phyloP scores from a whole-genome alignment of 2,113 vertebrate species.

The Aspidoscelis tigris region DNA sequence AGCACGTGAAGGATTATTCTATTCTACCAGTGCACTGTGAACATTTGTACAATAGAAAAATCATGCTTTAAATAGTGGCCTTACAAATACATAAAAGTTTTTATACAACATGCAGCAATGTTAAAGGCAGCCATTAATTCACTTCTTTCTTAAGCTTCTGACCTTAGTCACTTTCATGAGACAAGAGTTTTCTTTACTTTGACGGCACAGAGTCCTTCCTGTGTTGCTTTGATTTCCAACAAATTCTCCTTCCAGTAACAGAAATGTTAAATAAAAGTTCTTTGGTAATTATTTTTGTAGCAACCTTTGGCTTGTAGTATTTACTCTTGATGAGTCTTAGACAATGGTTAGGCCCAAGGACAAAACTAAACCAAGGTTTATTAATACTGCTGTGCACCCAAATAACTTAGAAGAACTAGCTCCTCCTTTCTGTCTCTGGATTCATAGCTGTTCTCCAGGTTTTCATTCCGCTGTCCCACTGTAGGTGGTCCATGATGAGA shows the following conservation, averaged over 20 bases:
- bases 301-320: slow-evolving; percentile 66
- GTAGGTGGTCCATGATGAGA: neutral
- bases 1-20: slow-evolving; percentile 76
- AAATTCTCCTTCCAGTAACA: slow-evolving; percentile 71
- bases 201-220: neutral
- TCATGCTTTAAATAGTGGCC: slow-evolving; percentile 70
- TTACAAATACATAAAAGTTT: slow-evolving; percentile 58
- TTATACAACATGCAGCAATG: slow-evolving; percentile 73
- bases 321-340: slow-evolving; percentile 53
- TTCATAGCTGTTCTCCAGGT: slow-evolving; percentile 66
- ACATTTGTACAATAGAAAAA: slow-evolving; percentile 79
- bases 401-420: slow-evolving; percentile 59
- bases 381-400: slow-evolving; percentile 45
- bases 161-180: neutral
- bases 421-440: slow-evolving; percentile 58
- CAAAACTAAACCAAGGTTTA: slow-evolving; percentile 6
- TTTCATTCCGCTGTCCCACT: slow-evolving; percentile 20
- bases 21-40: slow-evolving; percentile 83
- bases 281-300: slow-evolving; percentile 66
- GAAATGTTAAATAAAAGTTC: slow-evolving; percentile 65
- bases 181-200: neutral
- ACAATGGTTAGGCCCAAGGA: neutral
- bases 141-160: neutral
- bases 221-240: neutral
- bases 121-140: slow-evolving; percentile 11